These are phyloP conservation scores for Staurois parvus DNA, from an alignment of 2,797 vertebrate species.

Conservation along the genomic window DNA sequence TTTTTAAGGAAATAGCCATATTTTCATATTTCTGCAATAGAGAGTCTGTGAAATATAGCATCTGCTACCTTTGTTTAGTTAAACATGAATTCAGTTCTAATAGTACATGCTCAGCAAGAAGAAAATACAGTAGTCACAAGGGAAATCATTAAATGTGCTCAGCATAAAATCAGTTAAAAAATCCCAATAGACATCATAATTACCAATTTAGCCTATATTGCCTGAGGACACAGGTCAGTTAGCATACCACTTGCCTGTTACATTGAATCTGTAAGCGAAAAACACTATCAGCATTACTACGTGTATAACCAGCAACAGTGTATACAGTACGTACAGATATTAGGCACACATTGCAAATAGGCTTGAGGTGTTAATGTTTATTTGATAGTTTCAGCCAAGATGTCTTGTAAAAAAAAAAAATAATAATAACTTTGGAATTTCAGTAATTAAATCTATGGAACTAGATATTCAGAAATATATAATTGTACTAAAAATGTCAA, in stretches of 20 bases:
- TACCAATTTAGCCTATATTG: neutral
- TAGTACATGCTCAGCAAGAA: slow-evolving; percentile 3
- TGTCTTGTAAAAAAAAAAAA: neutral
- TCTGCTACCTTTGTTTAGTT: neutral
- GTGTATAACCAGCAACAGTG: neutral
- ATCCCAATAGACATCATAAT: neutral
- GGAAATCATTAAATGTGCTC: neutral
- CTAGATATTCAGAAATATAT: neutral
- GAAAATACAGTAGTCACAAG: neutral
- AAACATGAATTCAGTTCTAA: neutral
- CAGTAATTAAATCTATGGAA: too few relatives aligned
- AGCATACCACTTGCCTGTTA: neutral
- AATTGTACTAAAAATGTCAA: neutral
- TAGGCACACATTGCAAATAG: neutral
- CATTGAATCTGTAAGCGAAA: neutral
- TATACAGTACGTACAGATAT: neutral
- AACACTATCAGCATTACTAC: neutral
- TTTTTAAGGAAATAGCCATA: too few relatives aligned
- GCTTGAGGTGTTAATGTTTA: neutral
- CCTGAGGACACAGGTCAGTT: neutral
- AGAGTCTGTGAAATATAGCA: neutral
- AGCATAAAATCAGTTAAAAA: slow-evolving; percentile 25
- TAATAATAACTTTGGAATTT: neutral
- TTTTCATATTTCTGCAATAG: neutral
- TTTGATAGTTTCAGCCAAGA: neutral